phyloP scores from a whole-genome alignment of 2,113 vertebrate species.

The Lates calcarifer region DNA sequence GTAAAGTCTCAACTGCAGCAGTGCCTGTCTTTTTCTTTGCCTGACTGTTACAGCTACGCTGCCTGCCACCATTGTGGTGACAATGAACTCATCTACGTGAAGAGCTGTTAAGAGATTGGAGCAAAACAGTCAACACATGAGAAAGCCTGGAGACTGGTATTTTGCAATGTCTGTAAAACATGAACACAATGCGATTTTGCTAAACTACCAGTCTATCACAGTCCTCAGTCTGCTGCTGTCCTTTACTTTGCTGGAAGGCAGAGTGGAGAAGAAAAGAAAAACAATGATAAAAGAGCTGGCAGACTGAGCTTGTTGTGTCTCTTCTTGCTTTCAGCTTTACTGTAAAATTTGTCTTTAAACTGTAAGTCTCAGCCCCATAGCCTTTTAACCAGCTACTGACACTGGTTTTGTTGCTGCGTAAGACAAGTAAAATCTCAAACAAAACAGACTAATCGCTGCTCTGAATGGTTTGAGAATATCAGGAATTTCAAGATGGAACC shows the following conservation, averaged over 20 bases:
- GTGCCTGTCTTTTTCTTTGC: slow-evolving; percentile 21
- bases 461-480: slow-evolving; percentile 44
- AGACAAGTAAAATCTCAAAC: slow-evolving; percentile 58
- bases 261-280: slow-evolving; percentile 34
- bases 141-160: slow-evolving; percentile 45
- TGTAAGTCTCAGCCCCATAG: slow-evolving; percentile 41
- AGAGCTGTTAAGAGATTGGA: slow-evolving; percentile 36
- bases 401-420: slow-evolving; percentile 26
- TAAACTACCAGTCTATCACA: slow-evolving; percentile 59
- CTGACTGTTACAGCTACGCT: slow-evolving; percentile 26
- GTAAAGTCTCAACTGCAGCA: slow-evolving; percentile 42
- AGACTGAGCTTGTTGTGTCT: slow-evolving; percentile 47
- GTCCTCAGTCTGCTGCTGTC: slow-evolving; percentile 29
- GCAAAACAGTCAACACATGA: slow-evolving; percentile 39
- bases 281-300: slow-evolving; percentile 55
- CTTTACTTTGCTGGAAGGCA: slow-evolving; percentile 51
- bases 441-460: slow-evolving; percentile 53
- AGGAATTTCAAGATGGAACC: slow-evolving; percentile 57
- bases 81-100: slow-evolving; percentile 61
- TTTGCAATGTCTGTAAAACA: slow-evolving; percentile 48
- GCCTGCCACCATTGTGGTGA: slow-evolving; percentile 30
- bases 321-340: slow-evolving; percentile 50
- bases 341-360: slow-evolving; percentile 59
- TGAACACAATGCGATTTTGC: slow-evolving; percentile 38
- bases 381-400: slow-evolving; percentile 54